These are phyloP conservation scores for Hyphantria cunea DNA, from an alignment of 1,140 invertebrate species.

Conservation along the genomic window DNA sequence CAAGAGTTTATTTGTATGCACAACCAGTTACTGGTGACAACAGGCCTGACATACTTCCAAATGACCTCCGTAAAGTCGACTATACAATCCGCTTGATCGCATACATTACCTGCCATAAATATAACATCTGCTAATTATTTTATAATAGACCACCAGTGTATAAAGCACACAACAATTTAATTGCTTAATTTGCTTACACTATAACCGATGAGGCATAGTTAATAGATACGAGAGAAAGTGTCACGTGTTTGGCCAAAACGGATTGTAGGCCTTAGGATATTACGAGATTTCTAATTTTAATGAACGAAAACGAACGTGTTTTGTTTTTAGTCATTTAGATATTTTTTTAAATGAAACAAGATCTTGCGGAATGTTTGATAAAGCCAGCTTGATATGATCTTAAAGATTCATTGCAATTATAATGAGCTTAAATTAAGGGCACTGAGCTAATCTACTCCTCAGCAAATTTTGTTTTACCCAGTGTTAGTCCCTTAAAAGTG, in stretches of 20 bases:
- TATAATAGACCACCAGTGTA: neutral
- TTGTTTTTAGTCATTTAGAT: too few species aligned
- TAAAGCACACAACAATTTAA: neutral
- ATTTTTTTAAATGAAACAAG: too few species aligned
- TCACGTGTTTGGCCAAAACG: constrained; percentile 14
- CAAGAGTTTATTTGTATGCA: constrained; percentile 54
- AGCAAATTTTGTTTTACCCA: too few species aligned
- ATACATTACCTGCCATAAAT: constrained; percentile 20
- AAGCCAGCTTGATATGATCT: too few species aligned
- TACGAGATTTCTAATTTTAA: too few species aligned
- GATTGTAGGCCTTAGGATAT: too few species aligned
- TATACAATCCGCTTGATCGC: constrained; percentile 1
- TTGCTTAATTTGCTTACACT: neutral
- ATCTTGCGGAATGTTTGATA: too few species aligned
- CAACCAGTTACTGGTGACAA: constrained; percentile 40
- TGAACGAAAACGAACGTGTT: too few species aligned
- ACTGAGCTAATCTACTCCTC: too few species aligned
- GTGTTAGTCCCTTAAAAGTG: too few species aligned
- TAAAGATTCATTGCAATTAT: too few species aligned
- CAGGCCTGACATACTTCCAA: constrained; percentile 44
- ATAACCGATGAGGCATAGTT: constrained; percentile 24
- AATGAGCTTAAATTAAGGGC: too few species aligned
- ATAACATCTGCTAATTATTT: neutral
- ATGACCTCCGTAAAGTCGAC: neutral
- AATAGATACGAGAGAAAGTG: constrained; percentile 27